Conservation (phyloP, 35 echinoderm and acorn worm species). For the Lytechinus variegatus region DNA sequence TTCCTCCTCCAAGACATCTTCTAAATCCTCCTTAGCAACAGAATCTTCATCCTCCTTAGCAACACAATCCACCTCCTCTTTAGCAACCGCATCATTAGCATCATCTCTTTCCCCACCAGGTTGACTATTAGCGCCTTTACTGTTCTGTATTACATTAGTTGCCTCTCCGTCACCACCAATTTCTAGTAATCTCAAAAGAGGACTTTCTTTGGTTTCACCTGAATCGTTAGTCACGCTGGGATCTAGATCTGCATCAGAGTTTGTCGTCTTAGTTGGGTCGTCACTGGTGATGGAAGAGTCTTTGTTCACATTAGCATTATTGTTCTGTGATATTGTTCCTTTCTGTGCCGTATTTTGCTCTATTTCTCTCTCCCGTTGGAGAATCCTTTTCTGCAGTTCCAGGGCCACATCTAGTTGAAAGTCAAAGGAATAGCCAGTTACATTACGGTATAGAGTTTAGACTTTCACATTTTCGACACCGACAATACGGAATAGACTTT, state of each 20-base stretch:
- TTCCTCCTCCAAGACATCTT: slow-evolving; percentile 27
- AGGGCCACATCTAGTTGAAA: neutral
- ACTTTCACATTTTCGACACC: too few relatives aligned
- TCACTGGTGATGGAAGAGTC: neutral
- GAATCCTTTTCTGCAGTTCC: neutral
- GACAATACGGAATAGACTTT: too few relatives aligned
- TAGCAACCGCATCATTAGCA: neutral
- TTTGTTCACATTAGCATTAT: neutral
- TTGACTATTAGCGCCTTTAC: neutral
- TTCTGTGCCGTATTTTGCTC: neutral
- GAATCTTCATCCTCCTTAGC: slow-evolving; percentile 1
- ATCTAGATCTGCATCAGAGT: neutral
- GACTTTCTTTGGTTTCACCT: neutral
- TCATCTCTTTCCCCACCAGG: neutral
- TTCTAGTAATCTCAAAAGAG: slow-evolving; percentile 28
- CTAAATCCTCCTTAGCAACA: neutral
- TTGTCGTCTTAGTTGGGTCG: neutral
- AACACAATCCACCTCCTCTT: neutral
- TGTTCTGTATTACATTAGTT: neutral
- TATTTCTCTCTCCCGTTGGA: neutral
- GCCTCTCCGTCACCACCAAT: neutral
- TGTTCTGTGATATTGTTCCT: neutral
- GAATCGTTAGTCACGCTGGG: neutral
- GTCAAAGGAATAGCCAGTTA: neutral
- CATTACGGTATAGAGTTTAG: too few relatives aligned